Evolutionary conservation across 2,113 vertebrate genomes (phyloP), one percentile per base, ranked within the genome.

Genomic region (Crotophaga sulcirostris): DNA sequence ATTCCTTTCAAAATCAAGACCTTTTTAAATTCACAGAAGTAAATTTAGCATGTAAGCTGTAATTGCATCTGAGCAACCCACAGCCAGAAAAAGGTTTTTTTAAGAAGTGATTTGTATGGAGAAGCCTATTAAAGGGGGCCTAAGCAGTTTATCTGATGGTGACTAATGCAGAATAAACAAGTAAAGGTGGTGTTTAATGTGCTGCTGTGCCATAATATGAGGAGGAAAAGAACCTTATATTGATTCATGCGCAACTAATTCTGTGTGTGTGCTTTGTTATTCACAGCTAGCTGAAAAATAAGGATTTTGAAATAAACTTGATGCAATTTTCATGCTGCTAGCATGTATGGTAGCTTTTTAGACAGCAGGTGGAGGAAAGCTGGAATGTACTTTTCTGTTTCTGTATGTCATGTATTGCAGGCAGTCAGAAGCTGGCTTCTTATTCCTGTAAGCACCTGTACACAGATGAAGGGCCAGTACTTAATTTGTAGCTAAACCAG

Each of bases 141-240:
- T 64, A 63, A 93, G 84, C 38, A 56, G 66, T 94, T 94, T 87
- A 84, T 90, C 54, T 91, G 77, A 87, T 91, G 75, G 77, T 92
- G 81, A 42, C n/a, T 92, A 89, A 81, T 68, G 36, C 55, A 75
- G 74, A 91, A 89, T 76, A 91, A 95, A 86, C 68, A 86, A 84
- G 49, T 0, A 0, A 72, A 91, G 54, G 66, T 62, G 67, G 19
- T 87, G n/a, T 29, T 87, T 31, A 21, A 95, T 93, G 54, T 68
- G 84, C 19, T 23, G 1, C 66, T 81, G 28, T 54, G 54, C 44
- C 40, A 87, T 73, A 81, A 56, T 36, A 26, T 1, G 8, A 59
- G 73, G 19, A 69, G 36, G 28, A 64, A 83, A 90, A 87, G 24
- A 64, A 34, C n/a, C 8, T 87, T 45, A 33, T 3, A 52, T 15